phyloP scores from a whole-genome alignment of 2,797 vertebrate species.

The Chloroceryle amazona region DNA sequence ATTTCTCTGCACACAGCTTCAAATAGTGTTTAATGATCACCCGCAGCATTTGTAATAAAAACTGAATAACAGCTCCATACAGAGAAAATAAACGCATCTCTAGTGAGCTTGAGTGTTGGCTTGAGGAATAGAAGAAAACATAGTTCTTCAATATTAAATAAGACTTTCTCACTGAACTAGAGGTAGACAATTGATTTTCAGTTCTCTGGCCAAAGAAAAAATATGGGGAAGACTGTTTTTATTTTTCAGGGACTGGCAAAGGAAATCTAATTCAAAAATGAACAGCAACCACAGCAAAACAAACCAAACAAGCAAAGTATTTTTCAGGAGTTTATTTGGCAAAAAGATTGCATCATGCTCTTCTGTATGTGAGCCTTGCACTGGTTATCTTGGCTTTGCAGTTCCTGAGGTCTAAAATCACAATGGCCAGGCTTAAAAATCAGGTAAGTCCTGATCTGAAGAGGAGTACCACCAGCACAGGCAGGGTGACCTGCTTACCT shows the following conservation, averaged over 20 bases:
- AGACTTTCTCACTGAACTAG: background rate
- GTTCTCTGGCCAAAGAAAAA: background rate
- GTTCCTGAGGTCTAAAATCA: background rate
- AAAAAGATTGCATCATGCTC: background rate
- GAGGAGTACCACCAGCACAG: background rate
- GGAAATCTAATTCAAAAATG: background rate
- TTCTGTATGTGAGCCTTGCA: background rate
- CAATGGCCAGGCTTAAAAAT: background rate
- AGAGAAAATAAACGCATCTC: slow-evolving; percentile 26
- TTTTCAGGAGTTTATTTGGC: background rate
- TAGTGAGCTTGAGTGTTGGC: background rate
- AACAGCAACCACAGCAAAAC: background rate
- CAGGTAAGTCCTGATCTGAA: background rate
- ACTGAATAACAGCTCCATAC: slow-evolving; percentile 11
- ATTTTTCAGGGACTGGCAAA: background rate
- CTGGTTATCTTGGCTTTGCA: background rate
- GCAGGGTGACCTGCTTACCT: background rate
- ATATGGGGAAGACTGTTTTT: background rate
- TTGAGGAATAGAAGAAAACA: slow-evolving; percentile 12
- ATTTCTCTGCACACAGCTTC: slow-evolving; percentile 11
- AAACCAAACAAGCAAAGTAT: background rate
- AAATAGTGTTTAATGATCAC: slow-evolving; percentile 47
- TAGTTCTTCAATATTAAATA: slow-evolving; percentile 35
- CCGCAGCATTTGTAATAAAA: slow-evolving; percentile 13
- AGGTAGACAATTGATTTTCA: background rate